A percentile compares a stretch with the other conserved stretches of the same genome.
These are phyloP conservation scores for Hoplodrina blanda DNA, from an alignment of 2,888 invertebrate species.

Conservation along the genomic window DNA sequence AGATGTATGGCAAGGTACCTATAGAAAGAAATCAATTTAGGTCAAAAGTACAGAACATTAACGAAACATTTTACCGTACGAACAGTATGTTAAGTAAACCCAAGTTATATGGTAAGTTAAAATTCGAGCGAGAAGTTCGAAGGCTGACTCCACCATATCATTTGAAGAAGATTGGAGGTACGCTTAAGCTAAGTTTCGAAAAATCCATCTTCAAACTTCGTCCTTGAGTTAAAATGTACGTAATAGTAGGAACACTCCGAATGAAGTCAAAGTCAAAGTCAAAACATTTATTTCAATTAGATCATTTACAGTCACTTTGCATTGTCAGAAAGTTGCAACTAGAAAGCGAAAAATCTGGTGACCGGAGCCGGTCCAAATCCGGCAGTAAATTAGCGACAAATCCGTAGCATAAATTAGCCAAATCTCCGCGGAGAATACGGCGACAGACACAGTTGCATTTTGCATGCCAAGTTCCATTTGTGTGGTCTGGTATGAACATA, in stretches of 20 bases:
- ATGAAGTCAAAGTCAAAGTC: background rate
- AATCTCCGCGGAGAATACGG: slow-evolving; percentile 63
- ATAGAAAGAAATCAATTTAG: background rate
- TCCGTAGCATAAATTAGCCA: slow-evolving; percentile 72
- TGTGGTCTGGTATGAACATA: slow-evolving; percentile 42
- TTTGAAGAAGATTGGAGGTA: slow-evolving; percentile 34
- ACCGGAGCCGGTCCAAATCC: background rate
- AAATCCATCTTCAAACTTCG: slow-evolving; percentile 35
- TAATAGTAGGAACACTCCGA: slow-evolving; percentile 34
- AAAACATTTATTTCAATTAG: too few species aligned
- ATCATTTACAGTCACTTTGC: too few species aligned
- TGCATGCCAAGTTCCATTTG: slow-evolving; percentile 64
- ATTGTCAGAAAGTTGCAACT: too few species aligned
- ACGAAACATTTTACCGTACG: slow-evolving; percentile 17
- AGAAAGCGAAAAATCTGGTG: too few species aligned
- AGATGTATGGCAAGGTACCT: too few species aligned
- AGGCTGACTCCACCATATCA: slow-evolving; percentile 26
- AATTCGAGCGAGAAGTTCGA: slow-evolving; percentile 25
- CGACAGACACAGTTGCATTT: slow-evolving; percentile 68
- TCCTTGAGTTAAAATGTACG: slow-evolving; percentile 17
- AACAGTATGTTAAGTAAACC: slow-evolving; percentile 11
- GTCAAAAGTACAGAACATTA: slow-evolving; percentile 5
- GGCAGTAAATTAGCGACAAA: slow-evolving; percentile 67
- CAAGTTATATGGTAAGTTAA: slow-evolving; percentile 35
- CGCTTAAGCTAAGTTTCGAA: slow-evolving; percentile 27